phyloP scores from a whole-genome alignment of 2,797 vertebrate genomes.

The Anas georgica region DNA sequence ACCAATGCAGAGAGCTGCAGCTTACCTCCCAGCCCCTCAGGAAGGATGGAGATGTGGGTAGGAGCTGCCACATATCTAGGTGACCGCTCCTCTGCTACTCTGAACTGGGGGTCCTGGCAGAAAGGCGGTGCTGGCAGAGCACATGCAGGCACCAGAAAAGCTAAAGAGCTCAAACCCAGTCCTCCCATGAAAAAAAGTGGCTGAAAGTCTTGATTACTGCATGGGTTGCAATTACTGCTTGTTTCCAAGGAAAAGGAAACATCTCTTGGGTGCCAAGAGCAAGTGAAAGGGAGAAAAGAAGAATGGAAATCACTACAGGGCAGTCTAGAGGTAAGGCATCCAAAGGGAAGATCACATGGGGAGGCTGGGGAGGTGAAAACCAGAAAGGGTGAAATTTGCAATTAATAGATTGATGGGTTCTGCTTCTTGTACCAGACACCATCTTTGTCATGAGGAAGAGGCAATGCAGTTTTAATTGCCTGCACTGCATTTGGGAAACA shows the following conservation, averaged over 20 bases:
- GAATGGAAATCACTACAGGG: background rate
- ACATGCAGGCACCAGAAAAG: background rate
- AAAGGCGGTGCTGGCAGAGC: background rate
- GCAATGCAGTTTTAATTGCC: background rate
- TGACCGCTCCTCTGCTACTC: background rate
- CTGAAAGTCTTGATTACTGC: slow-evolving; percentile 16
- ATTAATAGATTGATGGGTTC: background rate
- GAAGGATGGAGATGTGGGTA: background rate
- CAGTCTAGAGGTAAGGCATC: background rate
- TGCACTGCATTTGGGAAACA: background rate
- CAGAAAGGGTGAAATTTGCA: background rate
- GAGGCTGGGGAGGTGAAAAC: background rate
- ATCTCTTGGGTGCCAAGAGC: background rate
- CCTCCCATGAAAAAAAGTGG: background rate
- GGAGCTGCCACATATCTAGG: background rate
- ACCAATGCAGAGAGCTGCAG: background rate
- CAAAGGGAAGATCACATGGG: background rate
- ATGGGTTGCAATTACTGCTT: slow-evolving; percentile 2
- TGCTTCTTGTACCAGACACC: background rate
- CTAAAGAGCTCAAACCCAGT: background rate
- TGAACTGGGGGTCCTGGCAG: background rate
- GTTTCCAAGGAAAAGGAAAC: slow-evolving; percentile 12
- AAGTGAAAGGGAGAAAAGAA: background rate
- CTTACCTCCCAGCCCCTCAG: background rate
- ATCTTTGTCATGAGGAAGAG: background rate